Base-by-base conservation (phyloP, 2,797 vertebrate genomes). In the Lates japonicus region DNA sequence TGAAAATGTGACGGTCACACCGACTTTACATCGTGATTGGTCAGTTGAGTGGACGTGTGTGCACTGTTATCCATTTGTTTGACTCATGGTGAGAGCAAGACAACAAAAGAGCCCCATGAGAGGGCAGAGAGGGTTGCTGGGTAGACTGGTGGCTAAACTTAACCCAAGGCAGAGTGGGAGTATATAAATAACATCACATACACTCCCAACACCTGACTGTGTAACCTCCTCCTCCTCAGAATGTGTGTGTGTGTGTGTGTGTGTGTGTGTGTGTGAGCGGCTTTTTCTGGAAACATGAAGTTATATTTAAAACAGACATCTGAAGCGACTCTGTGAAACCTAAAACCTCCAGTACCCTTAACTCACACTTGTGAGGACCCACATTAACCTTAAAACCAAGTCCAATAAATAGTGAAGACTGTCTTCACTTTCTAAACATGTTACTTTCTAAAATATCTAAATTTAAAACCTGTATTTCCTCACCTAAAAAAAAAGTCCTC, bases 261-360 rank as follows among this genome's bases (percentile, higher is more conserved):
- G n/a, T n/a, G n/a, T n/a, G n/a, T n/a, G n/a, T 39, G 60, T 62
- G 39, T 13, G 76, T 71, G 58, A 17, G 54, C 4, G 1, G 68
- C 63, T 86, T 84, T 86, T 82, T 85, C 63, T 70, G 67, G 57
- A 77, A 29, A 64, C 74, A 65, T 54, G 14, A 48, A 60, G 80
- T 64, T 86, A 83, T 70, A 81, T 85, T 87, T 89, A 86, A 79
- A 83, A 70, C 71, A 69, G 80, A 71, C 61, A 80, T 84, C 54
- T 83, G 74, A 88, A 76, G 39, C 9, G 31, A 61, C 66, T n/a
- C n/a, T 49, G 10, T 66, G 74, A 60, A 81, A 87, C 54, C n/a
- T 2, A 19, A 83, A 59, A 66, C 65, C 37, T 31, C 3, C 8
- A 44, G 61, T 41, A 61, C 54, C 60, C 68, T 74, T n/a, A 44